Evolutionary conservation across 2,888 invertebrate species (phyloP).

Genomic region (Agrilus biguttatus): DNA sequence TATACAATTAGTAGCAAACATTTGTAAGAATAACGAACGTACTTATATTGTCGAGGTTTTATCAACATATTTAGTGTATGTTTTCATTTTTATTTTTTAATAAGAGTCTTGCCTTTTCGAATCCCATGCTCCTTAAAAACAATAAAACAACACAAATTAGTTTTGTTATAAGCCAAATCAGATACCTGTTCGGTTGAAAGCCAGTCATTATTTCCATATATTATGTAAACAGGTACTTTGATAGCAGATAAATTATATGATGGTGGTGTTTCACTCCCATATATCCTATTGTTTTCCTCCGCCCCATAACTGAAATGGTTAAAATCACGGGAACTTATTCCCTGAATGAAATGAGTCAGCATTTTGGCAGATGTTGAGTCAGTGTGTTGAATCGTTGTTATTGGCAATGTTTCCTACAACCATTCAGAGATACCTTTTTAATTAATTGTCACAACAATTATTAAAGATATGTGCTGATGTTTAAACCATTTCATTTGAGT

Average conservation of each 20-base stretch:
- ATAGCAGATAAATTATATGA: conserved; percentile 44
- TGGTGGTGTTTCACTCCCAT: conserved; percentile 38
- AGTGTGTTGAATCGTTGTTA: conserved; percentile 24
- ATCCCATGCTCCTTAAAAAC: too few species aligned
- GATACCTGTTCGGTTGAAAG: conserved; percentile 40
- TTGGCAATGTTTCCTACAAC: conserved; percentile 24
- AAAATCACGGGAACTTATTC: conserved; percentile 27
- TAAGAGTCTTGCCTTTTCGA: too few species aligned
- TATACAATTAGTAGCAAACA: too few species aligned
- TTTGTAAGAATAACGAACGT: too few species aligned
- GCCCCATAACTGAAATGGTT: conserved; percentile 41
- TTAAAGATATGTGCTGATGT: too few species aligned
- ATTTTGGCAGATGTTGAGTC: conserved; percentile 25
- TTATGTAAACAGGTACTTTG: conserved; percentile 41
- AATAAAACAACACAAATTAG: too few species aligned
- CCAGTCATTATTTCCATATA: conserved; percentile 49
- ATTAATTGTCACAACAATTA: too few species aligned
- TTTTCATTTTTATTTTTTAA: too few species aligned
- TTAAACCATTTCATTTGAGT: too few species aligned
- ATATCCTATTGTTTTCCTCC: conserved; percentile 33
- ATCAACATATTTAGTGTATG: too few species aligned
- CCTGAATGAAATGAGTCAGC: conserved; percentile 20
- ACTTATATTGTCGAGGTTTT: too few species aligned
- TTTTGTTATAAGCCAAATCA: conserved; percentile 2
- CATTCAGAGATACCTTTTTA: neutral